These are phyloP conservation scores for Gerris lacustris DNA, from an alignment of 2,888 invertebrate species.

Conservation along the genomic window DNA sequence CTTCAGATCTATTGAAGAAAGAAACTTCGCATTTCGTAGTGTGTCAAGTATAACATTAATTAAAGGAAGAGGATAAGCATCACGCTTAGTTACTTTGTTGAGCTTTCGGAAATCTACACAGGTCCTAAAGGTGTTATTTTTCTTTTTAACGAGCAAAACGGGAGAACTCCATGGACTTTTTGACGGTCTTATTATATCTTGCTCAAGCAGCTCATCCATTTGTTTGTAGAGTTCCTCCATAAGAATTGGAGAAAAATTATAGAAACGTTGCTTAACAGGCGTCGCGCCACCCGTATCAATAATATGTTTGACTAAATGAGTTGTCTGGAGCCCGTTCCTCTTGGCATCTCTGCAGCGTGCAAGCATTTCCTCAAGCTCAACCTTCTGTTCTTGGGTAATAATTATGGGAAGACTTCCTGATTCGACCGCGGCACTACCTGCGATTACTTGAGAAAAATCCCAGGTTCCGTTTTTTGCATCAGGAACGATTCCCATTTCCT, in stretches of 20 bases:
- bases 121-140: no score
- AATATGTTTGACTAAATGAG: not conserved
- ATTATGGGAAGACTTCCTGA: not conserved
- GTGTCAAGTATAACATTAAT: not conserved
- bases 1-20: not conserved
- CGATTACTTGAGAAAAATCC: constrained; percentile 5
- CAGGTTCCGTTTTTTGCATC: constrained; percentile 10
- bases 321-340: not conserved
- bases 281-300: not conserved
- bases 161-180: no score
- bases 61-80: not conserved
- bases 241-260: not conserved
- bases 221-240: not conserved
- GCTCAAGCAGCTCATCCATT: not conserved
- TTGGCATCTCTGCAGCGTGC: not conserved
- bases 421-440: not conserved
- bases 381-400: not conserved
- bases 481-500: constrained; percentile 8
- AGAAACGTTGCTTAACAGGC: not conserved
- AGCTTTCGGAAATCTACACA: not conserved
- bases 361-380: not conserved
- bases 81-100: not conserved
- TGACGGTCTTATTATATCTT: not conserved
- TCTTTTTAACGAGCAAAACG: no score
- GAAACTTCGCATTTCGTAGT: not conserved